These are phyloP conservation scores for Rana temporaria DNA, from an alignment of 2,113 vertebrate genomes.

Conservation along the genomic window DNA sequence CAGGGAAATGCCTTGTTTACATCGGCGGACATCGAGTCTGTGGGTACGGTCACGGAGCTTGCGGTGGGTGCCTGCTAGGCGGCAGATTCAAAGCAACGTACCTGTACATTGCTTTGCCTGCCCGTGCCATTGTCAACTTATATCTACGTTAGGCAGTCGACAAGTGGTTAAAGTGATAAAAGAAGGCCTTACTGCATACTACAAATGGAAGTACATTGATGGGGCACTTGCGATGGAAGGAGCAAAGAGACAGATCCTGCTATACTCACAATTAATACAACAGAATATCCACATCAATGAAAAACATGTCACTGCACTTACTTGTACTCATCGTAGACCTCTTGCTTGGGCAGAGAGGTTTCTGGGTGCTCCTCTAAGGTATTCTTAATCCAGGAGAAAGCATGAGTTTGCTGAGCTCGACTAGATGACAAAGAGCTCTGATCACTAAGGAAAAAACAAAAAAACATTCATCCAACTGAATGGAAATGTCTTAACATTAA, in stretches of 20 bases:
- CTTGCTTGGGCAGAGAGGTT: conserved; percentile 98
- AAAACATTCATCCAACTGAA: background rate
- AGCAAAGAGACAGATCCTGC: background rate
- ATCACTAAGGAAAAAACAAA: conserved; percentile 74
- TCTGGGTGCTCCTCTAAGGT: conserved; percentile 96
- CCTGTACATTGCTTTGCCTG: too few relatives aligned
- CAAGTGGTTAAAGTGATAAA: too few relatives aligned
- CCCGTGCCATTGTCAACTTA: too few relatives aligned
- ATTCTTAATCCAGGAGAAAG: conserved; percentile 96
- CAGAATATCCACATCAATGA: background rate
- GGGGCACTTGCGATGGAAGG: background rate
- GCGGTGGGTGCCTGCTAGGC: too few relatives aligned
- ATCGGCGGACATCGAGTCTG: too few relatives aligned
- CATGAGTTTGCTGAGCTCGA: conserved; percentile 95
- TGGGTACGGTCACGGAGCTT: too few relatives aligned
- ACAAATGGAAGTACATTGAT: too few relatives aligned
- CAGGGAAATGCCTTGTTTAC: too few relatives aligned
- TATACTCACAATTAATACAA: accelerated
- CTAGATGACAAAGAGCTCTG: conserved; percentile 93
- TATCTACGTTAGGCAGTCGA: too few relatives aligned
- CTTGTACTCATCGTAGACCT: conserved; percentile 99
- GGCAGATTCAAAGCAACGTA: too few relatives aligned
- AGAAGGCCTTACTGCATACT: too few relatives aligned
- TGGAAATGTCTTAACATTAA: background rate
- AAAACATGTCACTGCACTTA: conserved; percentile 67